A percentile compares a stretch with the other conserved stretches of the same genome.
phyloP scores from a whole-genome alignment of 1,140 invertebrate genomes.

The Euwallacea similis region DNA sequence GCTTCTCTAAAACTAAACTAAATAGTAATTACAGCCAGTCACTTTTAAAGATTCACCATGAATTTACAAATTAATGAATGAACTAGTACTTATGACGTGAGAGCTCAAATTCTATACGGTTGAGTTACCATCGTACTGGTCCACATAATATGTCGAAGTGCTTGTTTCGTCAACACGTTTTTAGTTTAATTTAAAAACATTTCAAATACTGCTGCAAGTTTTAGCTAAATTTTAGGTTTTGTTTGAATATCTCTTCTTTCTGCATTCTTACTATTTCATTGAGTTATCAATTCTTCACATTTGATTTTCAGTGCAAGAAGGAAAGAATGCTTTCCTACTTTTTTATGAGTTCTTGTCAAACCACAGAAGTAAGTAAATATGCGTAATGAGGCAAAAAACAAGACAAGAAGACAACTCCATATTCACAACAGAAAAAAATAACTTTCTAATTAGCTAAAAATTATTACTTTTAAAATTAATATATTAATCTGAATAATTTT shows the following conservation, averaged over 20 bases:
- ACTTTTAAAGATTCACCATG: too few relatives aligned
- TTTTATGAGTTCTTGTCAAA: too few relatives aligned
- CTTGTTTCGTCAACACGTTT: neutral
- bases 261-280: neutral
- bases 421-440: too few relatives aligned
- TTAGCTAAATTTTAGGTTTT: neutral
- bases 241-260: neutral
- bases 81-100: neutral
- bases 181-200: neutral
- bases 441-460: too few relatives aligned
- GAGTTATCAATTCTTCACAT: too few relatives aligned
- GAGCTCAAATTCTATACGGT: neutral
- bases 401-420: too few relatives aligned
- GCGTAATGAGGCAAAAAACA: too few relatives aligned
- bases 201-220: neutral
- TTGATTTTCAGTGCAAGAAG: too few relatives aligned
- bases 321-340: too few relatives aligned
- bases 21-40: neutral
- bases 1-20: neutral
- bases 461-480: too few relatives aligned
- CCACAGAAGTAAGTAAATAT: too few relatives aligned
- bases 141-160: constrained; percentile 1
- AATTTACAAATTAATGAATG: neutral
- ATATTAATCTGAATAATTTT: too few relatives aligned
- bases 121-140: neutral